phyloP scores from a whole-genome alignment of 2,888 invertebrate species.

The Caenorhabditis sp. region DNA sequence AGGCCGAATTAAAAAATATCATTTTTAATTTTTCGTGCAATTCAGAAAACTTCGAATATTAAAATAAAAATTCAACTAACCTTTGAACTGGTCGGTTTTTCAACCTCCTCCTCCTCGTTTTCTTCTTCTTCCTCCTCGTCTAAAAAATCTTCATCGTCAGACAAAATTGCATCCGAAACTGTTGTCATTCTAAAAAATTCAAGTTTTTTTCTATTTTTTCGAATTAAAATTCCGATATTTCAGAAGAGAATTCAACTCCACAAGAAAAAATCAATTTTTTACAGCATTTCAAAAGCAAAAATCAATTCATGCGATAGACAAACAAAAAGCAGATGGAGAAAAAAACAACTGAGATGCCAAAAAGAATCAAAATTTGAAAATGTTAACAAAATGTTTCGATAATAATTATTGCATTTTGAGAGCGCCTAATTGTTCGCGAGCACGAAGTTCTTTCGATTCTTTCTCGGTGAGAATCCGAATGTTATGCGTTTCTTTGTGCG shows the following conservation, averaged over 20 bases:
- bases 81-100: neutral
- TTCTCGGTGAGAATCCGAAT: constrained; percentile 60
- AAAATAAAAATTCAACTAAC: too few relatives aligned
- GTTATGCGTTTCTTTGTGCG: constrained; percentile 59
- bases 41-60: too few relatives aligned
- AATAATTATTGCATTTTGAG: neutral
- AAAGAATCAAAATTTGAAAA: neutral
- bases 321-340: constrained; percentile 1
- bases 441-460: constrained; percentile 27
- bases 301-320: neutral
- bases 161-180: constrained; percentile 40
- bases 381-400: neutral
- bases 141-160: constrained; percentile 36
- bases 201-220: constrained; percentile 5
- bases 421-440: neutral
- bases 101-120: constrained; percentile 6
- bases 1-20: too few relatives aligned
- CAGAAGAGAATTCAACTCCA: constrained; percentile 1
- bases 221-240: neutral
- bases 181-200: constrained; percentile 29
- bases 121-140: constrained; percentile 24
- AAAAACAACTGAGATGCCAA: neutral
- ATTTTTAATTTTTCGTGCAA: too few relatives aligned
- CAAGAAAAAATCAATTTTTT: constrained; percentile 9
- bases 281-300: constrained; percentile 3